Conservation (phyloP, 2,113 vertebrate genomes). For the Tychaedon coryphoeus region DNA sequence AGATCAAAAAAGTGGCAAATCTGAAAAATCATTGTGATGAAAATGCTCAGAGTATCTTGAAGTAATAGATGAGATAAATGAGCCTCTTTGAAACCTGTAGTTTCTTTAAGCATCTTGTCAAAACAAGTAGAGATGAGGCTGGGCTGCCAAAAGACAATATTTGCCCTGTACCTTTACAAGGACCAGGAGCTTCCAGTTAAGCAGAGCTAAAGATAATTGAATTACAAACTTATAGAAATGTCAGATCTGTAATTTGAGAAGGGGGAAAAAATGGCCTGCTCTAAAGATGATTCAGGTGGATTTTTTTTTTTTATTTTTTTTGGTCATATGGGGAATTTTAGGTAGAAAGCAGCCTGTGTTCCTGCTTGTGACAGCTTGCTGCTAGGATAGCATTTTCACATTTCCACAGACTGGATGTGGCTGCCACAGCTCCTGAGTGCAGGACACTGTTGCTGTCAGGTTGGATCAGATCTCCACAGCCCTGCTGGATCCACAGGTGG, state of each 20-base stretch:
- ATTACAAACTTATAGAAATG: slow-evolving; percentile 61
- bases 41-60: not conserved
- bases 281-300: not conserved
- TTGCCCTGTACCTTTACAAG: slow-evolving; percentile 37
- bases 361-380: not conserved
- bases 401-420: not conserved
- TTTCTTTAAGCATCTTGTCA: slow-evolving; percentile 5
- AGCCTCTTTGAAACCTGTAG: not conserved
- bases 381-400: not conserved
- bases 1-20: not conserved
- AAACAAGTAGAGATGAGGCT: not conserved
- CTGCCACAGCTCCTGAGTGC: not conserved
- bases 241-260: slow-evolving; percentile 12
- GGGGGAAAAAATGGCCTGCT: not conserved
- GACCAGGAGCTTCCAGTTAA: slow-evolving; percentile 26
- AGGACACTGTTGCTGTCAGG: not conserved
- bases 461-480: not conserved
- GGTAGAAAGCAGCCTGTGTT: not conserved
- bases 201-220: slow-evolving; percentile 38
- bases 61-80: not conserved
- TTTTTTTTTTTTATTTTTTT: not conserved
- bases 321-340: not conserved
- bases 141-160: slow-evolving; percentile 32
- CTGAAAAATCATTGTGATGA: slow-evolving; percentile 19
- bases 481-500: not conserved